These are phyloP conservation scores for Thera britannica DNA, from an alignment of 2,888 invertebrate species.

Conservation along the genomic window DNA sequence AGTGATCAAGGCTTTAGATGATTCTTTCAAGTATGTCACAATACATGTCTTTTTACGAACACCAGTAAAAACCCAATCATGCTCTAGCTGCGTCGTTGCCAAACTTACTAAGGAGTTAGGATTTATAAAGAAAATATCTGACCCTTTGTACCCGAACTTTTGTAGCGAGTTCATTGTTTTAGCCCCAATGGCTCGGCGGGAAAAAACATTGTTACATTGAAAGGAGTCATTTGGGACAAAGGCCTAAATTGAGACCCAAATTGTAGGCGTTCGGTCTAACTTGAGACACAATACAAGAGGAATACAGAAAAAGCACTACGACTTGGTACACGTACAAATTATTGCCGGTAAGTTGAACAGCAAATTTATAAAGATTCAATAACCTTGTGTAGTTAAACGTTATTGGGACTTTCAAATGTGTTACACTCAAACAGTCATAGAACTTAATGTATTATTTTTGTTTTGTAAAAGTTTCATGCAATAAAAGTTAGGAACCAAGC, in stretches of 20 bases:
- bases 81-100: slow-evolving; percentile 6
- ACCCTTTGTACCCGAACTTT: slow-evolving; percentile 31
- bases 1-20: too few species aligned
- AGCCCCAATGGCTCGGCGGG: slow-evolving; percentile 39
- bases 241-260: slow-evolving; percentile 52
- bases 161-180: slow-evolving; percentile 42
- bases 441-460: too few species aligned
- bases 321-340: neutral
- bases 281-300: slow-evolving; percentile 5
- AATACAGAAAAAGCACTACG: slow-evolving; percentile 13
- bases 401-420: too few species aligned
- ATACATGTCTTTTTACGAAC: too few species aligned
- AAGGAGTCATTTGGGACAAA: slow-evolving; percentile 48
- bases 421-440: too few species aligned
- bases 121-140: slow-evolving; percentile 34
- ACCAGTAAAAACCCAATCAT: neutral
- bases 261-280: slow-evolving; percentile 44
- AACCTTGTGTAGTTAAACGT: too few species aligned
- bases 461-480: too few species aligned
- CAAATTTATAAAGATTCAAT: too few species aligned
- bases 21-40: too few species aligned
- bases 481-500: too few species aligned
- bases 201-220: slow-evolving; percentile 51
- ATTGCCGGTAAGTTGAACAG: too few species aligned
- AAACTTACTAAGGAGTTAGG: slow-evolving; percentile 16